Conservation (phyloP, 30 jellyfish, hydroid and myxozoan species). For the Sanderia malayensis region DNA sequence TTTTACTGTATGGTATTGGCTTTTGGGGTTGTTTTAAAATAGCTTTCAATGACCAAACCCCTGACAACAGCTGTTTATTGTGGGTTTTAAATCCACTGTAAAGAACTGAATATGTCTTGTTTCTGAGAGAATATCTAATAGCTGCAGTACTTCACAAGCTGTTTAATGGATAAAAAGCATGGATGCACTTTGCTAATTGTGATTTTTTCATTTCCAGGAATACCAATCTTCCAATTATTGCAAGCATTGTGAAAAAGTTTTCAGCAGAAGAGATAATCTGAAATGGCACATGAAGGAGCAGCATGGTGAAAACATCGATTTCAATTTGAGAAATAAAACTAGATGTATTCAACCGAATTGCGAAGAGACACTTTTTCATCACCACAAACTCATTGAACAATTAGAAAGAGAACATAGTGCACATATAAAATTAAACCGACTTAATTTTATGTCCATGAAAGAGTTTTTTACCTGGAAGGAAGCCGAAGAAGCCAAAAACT, state of each 20-base stretch:
- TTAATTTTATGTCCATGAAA: constrained; percentile 31
- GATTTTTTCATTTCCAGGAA: not conserved
- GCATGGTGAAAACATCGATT: no score
- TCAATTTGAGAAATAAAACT: no score
- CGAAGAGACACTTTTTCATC: constrained; percentile 38
- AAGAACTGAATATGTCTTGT: no score
- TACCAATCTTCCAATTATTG: not conserved
- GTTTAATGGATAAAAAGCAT: no score
- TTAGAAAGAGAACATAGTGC: constrained; percentile 43
- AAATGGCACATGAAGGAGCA: not conserved
- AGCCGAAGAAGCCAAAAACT: constrained; percentile 36
- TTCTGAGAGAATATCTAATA: no score
- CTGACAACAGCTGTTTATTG: not conserved
- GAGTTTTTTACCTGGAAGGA: constrained; percentile 56
- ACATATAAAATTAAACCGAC: constrained; percentile 12
- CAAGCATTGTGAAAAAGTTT: not conserved
- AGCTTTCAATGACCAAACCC: not conserved
- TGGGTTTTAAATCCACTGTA: no score
- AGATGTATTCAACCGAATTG: constrained; percentile 58
- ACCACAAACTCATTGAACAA: constrained; percentile 49
- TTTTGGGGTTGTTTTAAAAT: not conserved
- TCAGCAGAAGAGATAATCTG: not conserved
- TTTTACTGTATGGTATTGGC: not conserved
- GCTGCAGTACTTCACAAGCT: no score
- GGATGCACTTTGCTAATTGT: no score